A percentile compares a stretch with the other conserved stretches of the same genome.
Evolutionary conservation across 2,888 invertebrate genomes (phyloP).

Genomic region (Campoplex nolae): DNA sequence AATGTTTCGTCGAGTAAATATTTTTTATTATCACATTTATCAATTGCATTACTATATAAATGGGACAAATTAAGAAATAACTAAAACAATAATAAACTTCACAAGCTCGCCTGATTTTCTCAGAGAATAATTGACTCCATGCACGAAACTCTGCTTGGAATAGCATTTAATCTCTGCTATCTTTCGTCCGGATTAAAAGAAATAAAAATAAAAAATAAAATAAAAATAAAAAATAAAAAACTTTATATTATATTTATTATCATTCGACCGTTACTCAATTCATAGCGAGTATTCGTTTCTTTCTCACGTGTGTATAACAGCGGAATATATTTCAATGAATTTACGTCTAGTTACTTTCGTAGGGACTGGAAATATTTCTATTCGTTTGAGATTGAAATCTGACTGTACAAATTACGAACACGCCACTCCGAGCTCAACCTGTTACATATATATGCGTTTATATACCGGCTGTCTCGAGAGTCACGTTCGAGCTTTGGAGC

Average conservation of each 20-base stretch:
- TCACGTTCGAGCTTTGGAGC: not conserved
- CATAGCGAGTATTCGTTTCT: constrained; percentile 42
- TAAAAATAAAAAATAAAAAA: not conserved
- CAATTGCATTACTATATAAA: not conserved
- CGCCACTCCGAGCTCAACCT: constrained; percentile 55
- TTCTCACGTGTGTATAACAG: constrained; percentile 46
- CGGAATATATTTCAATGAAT: constrained; percentile 58
- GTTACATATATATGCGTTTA: constrained; percentile 14
- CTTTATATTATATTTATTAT: constrained; percentile 48
- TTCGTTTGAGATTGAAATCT: constrained; percentile 63
- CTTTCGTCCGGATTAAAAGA: not conserved
- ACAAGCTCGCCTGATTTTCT: not conserved
- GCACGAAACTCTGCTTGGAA: constrained; percentile 1
- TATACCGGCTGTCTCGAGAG: constrained; percentile 12
- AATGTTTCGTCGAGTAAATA: not conserved
- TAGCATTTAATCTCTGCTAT: not conserved
- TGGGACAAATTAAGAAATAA: constrained; percentile 28
- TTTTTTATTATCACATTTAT: not conserved
- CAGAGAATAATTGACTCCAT: constrained; percentile 1
- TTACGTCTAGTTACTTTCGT: constrained; percentile 53
- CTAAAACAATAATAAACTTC: constrained; percentile 12
- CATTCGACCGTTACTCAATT: constrained; percentile 45
- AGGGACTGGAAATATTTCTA: constrained; percentile 62
- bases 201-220: no score
- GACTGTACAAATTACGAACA: constrained; percentile 65